Conservation (phyloP, 2,888 invertebrate genomes). For the Cataglyphis rosenhaueri region DNA sequence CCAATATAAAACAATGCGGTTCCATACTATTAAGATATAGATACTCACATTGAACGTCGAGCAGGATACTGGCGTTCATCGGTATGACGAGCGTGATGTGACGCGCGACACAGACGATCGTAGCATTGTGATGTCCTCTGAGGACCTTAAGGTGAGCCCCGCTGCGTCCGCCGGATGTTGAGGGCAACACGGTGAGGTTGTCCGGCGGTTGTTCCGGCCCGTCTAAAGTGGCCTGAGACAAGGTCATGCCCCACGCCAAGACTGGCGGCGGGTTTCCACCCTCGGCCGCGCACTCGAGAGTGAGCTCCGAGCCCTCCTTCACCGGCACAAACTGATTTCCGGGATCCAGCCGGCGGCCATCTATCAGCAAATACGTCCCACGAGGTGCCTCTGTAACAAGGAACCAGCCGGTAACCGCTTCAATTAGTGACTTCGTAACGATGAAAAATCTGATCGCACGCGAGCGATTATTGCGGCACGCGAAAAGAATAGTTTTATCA, state of each 20-base stretch:
- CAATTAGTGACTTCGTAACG: constrained; percentile 63
- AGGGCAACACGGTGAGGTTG: constrained; percentile 82
- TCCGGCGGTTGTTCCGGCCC: constrained; percentile 84
- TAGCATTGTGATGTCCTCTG: constrained; percentile 94
- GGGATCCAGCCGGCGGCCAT: constrained; percentile 93
- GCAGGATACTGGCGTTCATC: constrained; percentile 87
- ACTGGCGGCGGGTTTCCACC: constrained; percentile 91
- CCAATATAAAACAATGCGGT: not conserved
- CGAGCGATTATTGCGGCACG: not conserved
- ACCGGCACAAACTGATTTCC: constrained; percentile 96
- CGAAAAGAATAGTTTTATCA: not conserved
- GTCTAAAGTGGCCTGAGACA: constrained; percentile 84
- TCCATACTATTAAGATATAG: not conserved
- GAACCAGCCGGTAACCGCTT: constrained; percentile 60
- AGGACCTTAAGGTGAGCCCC: constrained; percentile 91
- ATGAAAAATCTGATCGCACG: constrained; percentile 63
- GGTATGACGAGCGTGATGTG: constrained; percentile 88
- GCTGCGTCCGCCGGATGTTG: constrained; percentile 85
- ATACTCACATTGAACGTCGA: constrained; percentile 90
- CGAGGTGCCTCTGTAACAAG: constrained; percentile 91
- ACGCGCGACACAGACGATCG: constrained; percentile 92
- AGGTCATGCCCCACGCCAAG: constrained; percentile 89
- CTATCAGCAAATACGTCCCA: constrained; percentile 94
- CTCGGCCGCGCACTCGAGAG: constrained; percentile 94
- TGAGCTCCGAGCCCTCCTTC: constrained; percentile 93